Base-by-base conservation (phyloP, 2,888 invertebrate species). In the Keiferia lycopersicella region DNA sequence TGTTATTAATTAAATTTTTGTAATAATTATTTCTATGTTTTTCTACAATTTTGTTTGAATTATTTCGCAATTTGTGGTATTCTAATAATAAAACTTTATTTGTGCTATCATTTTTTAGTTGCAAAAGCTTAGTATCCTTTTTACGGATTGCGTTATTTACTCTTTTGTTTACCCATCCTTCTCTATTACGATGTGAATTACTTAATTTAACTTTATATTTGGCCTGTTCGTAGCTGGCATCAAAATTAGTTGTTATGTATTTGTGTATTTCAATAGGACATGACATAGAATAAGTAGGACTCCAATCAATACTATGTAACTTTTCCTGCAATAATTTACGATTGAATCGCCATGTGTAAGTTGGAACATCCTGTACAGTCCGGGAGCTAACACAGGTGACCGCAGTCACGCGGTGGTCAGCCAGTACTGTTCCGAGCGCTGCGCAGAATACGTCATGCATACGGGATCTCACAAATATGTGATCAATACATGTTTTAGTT, bases 401-500 rank as follows among this genome's bases (percentile, higher is more conserved):
- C 30, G 22, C 34, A 10, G 34, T 56, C 20, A 51, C 10, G 11
- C 51, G 10, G 16, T 51, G 51, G 16, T 51, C 51, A 20, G 51
- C 51, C 22, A 66, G 62, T 56, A 61, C 61, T 11, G 62, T 64
- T 22, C 64, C 65, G 61, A 69, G 64, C 61, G 61, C 67, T 10
- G 63, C 69, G 41, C 67, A 64, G 66, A 64, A 67, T 14, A 66
- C 64, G 45, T 64, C 64, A 58, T 62, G 59, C 51, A 64, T 50
- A 45, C 59, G 60, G 39, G 65, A 66, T 50, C 65, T 58, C 7
- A 59, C 65, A 58, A 69, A 69, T 20, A 69, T 64, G 30, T 67
- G 69, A 50, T 69, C 69, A 12, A 69, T 66, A 39, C 68, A 67
- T 6, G 61, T 61, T 48, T 60, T 63, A 20, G 66, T 67, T 10